Evolutionary conservation across 2,113 vertebrate species (phyloP).

Genomic region (Asarcornis scutulata): DNA sequence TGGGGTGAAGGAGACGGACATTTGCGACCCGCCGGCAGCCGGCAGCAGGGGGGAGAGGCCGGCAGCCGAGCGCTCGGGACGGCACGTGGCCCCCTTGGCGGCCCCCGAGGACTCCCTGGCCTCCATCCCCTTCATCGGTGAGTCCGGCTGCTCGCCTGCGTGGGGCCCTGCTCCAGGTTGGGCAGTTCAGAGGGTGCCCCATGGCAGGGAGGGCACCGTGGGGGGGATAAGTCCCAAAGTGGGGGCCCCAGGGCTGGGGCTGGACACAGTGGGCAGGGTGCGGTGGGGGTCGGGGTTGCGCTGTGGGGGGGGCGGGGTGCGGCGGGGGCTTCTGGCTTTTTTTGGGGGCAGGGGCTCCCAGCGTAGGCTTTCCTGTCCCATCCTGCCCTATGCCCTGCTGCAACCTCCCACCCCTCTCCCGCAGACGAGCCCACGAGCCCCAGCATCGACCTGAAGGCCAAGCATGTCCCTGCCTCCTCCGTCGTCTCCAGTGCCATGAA

Average conservation of each 20-base stretch:
- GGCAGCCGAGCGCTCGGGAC: conserved; percentile 61
- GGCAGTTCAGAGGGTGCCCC: fast-evolving
- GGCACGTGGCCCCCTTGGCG: conserved; percentile 81
- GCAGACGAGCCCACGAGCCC: conserved; percentile 97
- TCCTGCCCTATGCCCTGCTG: neutral
- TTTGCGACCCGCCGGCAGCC: conserved; percentile 1
- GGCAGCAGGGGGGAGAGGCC: conserved; percentile 51
- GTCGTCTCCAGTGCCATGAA: conserved; percentile 97
- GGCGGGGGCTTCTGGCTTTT: neutral
- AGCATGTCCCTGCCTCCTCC: conserved; percentile 93
- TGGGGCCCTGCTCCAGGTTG: fast-evolving
- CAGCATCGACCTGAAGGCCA: conserved; percentile 93
- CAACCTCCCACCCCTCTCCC: neutral
- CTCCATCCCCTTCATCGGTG: conserved; percentile 97
- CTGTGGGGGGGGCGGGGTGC: neutral
- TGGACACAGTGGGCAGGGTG: fast-evolving
- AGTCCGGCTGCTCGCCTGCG: neutral
- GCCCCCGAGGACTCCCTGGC: conserved; percentile 92
- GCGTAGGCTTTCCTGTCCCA: fast-evolving
- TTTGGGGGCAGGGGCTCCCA: fast-evolving
- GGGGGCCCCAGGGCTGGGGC: neutral
- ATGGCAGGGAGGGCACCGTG: fast-evolving
- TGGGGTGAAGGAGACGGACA: conserved; percentile 78
- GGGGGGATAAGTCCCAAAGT: too few relatives aligned
- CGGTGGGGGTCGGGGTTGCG: fast-evolving